Conservation (phyloP, 2,113 vertebrate genomes). For the Thermophis baileyi region DNA sequence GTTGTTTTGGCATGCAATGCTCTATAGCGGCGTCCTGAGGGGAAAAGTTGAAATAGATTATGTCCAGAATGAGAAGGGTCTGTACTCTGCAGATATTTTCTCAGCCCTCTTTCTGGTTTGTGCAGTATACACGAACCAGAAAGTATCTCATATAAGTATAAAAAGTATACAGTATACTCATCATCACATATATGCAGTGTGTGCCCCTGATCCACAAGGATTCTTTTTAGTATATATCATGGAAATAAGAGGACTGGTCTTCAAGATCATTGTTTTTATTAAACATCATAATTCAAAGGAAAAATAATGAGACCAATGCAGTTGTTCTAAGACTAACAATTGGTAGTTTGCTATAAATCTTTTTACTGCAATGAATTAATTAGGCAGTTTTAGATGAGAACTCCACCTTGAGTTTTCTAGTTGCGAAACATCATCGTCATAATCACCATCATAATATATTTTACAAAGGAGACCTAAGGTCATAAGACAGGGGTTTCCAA, state of each 20-base stretch:
- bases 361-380: not conserved
- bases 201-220: not conserved
- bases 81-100: no score
- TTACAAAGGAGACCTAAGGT: not conserved
- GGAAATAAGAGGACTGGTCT: not conserved
- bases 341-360: not conserved
- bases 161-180: no score
- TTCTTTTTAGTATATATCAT: not conserved
- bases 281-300: not conserved
- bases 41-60: no score
- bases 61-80: no score
- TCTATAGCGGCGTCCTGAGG: no score
- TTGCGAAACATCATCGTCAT: not conserved
- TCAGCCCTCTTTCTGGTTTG: no score
- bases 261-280: not conserved
- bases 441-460: not conserved
- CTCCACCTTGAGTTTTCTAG: not conserved
- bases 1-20: no score
- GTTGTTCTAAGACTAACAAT: not conserved
- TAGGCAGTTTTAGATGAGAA: not conserved
- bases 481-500: no score
- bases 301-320: no score
- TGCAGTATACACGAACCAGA: no score
- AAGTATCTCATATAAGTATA: no score
- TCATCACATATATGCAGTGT: constrained; percentile 28